These are phyloP conservation scores for Trigoniulus corallinus DNA, from an alignment of 1,140 invertebrate species.

Conservation along the genomic window DNA sequence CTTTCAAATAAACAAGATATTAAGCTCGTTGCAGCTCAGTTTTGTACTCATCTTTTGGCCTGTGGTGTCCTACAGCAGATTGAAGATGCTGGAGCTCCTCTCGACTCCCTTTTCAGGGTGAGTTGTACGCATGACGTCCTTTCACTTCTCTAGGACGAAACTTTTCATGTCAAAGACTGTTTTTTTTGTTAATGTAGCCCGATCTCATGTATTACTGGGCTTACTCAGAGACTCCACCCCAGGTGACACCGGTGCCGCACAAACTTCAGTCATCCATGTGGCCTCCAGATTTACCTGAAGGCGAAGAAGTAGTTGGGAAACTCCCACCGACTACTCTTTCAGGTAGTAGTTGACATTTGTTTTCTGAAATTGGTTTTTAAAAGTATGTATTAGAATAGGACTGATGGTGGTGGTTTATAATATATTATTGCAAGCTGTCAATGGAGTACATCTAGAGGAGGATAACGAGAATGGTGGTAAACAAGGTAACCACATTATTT, in stretches of 20 bases:
- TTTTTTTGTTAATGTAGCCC: constrained; percentile 38
- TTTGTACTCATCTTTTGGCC: constrained; percentile 74
- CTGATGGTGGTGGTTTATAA: no score
- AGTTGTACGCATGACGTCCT: constrained; percentile 20
- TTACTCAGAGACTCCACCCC: constrained; percentile 48
- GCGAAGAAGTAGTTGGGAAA: constrained; percentile 3
- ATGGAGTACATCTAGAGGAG: not conserved
- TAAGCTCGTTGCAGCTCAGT: constrained; percentile 53
- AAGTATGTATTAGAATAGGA: no score
- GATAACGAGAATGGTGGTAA: no score
- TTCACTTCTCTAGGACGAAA: no score
- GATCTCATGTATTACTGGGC: constrained; percentile 79
- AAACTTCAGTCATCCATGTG: constrained; percentile 35
- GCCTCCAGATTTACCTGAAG: constrained; percentile 27
- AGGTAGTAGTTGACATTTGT: not conserved
- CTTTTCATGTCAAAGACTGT: not conserved
- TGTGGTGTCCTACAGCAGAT: constrained; percentile 65
- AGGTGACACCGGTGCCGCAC: constrained; percentile 49
- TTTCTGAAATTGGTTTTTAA: not conserved
- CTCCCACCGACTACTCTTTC: not conserved
- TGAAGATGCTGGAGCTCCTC: constrained; percentile 42
- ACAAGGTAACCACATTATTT: no score
- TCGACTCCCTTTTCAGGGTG: constrained; percentile 57
- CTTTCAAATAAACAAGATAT: constrained; percentile 49
- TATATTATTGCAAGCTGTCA: not conserved